These are phyloP conservation scores for Bradypodion pumilum DNA, from an alignment of 2,797 vertebrate genomes.

Conservation along the genomic window DNA sequence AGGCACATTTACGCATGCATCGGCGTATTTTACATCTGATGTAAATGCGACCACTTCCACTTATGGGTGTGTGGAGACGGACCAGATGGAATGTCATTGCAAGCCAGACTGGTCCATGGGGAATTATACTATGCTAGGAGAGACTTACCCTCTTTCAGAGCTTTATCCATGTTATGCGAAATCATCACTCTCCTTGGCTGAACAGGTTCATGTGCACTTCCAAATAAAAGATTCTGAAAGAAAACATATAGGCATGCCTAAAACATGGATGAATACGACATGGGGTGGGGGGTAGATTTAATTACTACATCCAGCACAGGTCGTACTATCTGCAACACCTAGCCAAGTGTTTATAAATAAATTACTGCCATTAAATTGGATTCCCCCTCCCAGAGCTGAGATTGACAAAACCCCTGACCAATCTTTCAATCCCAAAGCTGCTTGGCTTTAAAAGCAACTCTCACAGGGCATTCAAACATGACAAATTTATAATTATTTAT, in stretches of 20 bases:
- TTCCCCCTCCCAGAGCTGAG: background rate
- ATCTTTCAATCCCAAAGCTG: background rate
- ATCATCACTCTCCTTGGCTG: constrained; percentile 89
- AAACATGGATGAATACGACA: constrained; percentile 36
- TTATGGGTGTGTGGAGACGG: too few species aligned
- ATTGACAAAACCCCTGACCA: background rate
- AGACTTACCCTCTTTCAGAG: constrained; percentile 92
- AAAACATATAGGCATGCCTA: constrained; percentile 10
- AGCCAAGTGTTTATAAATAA: background rate
- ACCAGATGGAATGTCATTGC: too few species aligned
- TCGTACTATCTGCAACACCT: background rate
- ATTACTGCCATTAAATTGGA: background rate
- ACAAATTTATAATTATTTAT: background rate
- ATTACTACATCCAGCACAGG: background rate
- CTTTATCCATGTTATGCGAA: constrained; percentile 96
- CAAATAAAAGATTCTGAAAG: constrained; percentile 78
- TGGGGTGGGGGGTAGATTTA: constrained; percentile 8
- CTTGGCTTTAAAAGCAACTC: background rate
- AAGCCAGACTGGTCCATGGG: too few species aligned
- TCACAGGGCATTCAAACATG: too few species aligned
- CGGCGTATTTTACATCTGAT: too few species aligned
- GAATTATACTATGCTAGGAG: background rate
- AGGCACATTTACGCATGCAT: too few species aligned
- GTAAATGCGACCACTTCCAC: too few species aligned
- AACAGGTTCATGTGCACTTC: constrained; percentile 78